phyloP scores from a whole-genome alignment of 2,113 vertebrate species.

The Willisornis vidua region DNA sequence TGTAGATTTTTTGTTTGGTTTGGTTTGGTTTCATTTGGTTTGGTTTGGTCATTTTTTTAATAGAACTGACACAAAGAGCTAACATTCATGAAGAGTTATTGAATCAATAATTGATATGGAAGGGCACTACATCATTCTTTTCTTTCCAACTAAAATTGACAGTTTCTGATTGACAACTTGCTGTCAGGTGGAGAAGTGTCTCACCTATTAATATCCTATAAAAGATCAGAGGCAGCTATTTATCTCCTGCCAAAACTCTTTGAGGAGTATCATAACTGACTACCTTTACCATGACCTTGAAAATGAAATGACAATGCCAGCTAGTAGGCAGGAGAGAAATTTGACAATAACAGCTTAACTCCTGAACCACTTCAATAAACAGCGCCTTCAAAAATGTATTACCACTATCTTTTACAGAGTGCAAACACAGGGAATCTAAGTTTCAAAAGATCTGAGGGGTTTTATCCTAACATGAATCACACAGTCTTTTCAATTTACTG shows the following conservation, averaged over 20 bases:
- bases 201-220: conserved; percentile 16
- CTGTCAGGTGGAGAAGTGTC: not conserved
- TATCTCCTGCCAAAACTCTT: not conserved
- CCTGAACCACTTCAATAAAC: conserved; percentile 21
- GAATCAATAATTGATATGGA: not conserved
- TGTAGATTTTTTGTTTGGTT: not conserved
- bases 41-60: not conserved
- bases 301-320: conserved; percentile 1
- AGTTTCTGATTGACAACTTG: conserved; percentile 16
- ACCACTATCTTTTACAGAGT: not conserved
- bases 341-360: conserved; percentile 31
- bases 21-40: not conserved
- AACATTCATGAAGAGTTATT: not conserved
- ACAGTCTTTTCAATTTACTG: not conserved
- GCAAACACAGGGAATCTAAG: not conserved
- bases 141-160: not conserved
- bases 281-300: conserved; percentile 32
- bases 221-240: not conserved
- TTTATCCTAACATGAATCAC: not conserved
- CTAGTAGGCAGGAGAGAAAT: not conserved
- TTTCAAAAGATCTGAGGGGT: not conserved
- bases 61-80: not conserved
- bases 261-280: not conserved
- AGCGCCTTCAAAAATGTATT: conserved; percentile 14
- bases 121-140: not conserved